Evolutionary conservation across 2,113 vertebrate genomes (phyloP).

Genomic region (Aythya baeri): DNA sequence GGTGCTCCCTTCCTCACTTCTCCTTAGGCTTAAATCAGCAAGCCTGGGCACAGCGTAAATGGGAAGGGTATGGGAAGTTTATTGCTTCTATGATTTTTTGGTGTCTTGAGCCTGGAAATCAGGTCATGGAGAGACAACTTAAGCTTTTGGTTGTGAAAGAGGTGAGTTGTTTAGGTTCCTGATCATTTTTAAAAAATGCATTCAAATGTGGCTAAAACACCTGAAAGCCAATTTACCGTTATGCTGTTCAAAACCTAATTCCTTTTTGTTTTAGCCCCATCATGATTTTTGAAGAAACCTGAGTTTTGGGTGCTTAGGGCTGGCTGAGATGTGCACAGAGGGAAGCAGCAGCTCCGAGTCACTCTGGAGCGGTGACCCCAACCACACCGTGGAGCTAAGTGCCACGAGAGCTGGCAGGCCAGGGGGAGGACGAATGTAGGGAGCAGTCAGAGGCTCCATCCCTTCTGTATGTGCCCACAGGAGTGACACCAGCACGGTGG

Average conservation of each 20-base stretch:
- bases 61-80: not conserved
- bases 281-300: not conserved
- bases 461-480: not conserved
- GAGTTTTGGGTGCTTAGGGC: not conserved
- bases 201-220: not conserved
- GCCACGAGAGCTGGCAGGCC: not conserved
- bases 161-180: not conserved
- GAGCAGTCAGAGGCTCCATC: not conserved
- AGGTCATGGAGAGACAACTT: not conserved
- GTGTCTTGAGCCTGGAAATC: not conserved
- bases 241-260: not conserved
- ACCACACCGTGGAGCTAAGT: fast-evolving
- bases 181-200: not conserved
- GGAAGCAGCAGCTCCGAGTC: not conserved
- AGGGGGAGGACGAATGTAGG: not conserved
- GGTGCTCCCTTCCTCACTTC: not conserved
- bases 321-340: not conserved
- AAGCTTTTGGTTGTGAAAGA: not conserved
- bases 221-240: not conserved
- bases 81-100: not conserved
- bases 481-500: fast-evolving
- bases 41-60: not conserved
- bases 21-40: not conserved
- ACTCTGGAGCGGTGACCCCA: not conserved
- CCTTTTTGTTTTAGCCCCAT: not conserved